These are phyloP conservation scores for Porphyrio hochstetteri DNA, from an alignment of 2,113 vertebrate species.

Conservation along the genomic window DNA sequence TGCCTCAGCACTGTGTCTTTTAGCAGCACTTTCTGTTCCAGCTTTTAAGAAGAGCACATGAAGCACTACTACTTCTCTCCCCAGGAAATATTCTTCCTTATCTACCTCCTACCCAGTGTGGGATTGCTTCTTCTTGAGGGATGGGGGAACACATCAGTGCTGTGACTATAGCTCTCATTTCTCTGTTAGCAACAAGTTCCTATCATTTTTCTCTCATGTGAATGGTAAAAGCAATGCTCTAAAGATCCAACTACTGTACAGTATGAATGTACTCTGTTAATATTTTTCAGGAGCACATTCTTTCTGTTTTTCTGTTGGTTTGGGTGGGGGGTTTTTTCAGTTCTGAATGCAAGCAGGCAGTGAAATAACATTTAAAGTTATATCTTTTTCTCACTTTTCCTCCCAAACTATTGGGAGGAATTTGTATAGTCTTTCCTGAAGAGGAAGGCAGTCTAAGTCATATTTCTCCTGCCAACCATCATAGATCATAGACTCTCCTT, in stretches of 20 bases:
- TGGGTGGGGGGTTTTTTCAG: neutral
- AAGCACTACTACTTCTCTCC: neutral
- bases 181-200: neutral
- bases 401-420: neutral
- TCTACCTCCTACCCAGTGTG: neutral
- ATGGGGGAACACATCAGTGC: neutral
- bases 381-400: neutral
- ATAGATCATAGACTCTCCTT: too few relatives aligned
- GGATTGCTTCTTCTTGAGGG: neutral
- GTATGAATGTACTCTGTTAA: neutral
- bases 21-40: neutral
- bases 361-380: neutral
- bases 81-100: neutral
- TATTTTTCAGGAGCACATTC: neutral
- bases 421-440: neutral
- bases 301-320: neutral
- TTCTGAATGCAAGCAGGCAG: neutral
- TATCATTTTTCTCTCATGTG: neutral
- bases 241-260: neutral
- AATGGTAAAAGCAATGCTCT: neutral
- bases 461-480: neutral
- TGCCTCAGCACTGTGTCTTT: neutral
- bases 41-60: neutral
- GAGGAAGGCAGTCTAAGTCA: neutral
- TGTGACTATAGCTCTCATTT: neutral